Conservation (phyloP, 2,888 invertebrate species). For the Erebia epiphron region DNA sequence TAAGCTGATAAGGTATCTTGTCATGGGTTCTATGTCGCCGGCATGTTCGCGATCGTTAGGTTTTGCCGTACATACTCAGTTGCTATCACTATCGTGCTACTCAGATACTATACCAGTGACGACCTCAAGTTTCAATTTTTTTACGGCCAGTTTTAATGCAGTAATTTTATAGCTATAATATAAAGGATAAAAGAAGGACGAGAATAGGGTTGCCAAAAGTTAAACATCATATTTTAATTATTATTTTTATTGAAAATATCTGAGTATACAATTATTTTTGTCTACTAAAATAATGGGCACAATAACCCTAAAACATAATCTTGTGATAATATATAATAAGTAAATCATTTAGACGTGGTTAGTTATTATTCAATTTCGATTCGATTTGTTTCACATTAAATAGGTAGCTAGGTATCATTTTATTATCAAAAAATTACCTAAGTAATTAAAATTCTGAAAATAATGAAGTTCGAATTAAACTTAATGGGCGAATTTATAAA, state of each 20-base stretch:
- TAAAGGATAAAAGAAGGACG: background rate
- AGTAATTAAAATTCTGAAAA: background rate
- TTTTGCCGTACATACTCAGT: background rate
- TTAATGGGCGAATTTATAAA: slow-evolving; percentile 40
- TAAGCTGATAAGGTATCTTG: background rate
- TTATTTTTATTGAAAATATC: background rate
- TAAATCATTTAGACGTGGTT: background rate
- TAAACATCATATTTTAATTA: background rate
- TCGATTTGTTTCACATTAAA: background rate
- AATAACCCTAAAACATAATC: background rate
- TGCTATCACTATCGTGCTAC: background rate
- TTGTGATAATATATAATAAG: background rate
- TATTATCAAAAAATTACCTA: background rate
- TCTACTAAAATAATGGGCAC: background rate
- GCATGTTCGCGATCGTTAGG: too few relatives aligned
- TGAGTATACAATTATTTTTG: too few relatives aligned
- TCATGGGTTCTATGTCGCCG: too few relatives aligned
- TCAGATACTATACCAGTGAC: background rate
- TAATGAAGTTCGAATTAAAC: background rate
- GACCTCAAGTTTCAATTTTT: background rate
- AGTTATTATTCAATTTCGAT: background rate
- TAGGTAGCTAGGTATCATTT: slow-evolving; percentile 1
- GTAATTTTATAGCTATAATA: background rate
- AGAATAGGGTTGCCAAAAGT: background rate
- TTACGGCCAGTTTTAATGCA: background rate